Percentiles rank a stretch among this genome's conserved stretches.
Conservation (phyloP, 2,113 vertebrate genomes). For the Oophaga pumilio region DNA sequence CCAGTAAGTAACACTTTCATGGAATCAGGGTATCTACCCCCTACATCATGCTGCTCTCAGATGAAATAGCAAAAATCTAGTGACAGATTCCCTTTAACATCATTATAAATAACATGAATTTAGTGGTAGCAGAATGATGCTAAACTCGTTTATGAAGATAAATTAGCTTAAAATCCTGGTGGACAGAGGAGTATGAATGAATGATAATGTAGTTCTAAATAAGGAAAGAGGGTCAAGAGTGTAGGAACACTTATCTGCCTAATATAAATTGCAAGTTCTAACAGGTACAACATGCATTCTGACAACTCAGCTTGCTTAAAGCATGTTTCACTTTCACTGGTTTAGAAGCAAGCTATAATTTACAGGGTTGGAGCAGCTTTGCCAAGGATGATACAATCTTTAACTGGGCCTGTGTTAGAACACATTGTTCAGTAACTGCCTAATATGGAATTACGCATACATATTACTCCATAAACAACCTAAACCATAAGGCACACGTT, state of each 20-base stretch:
- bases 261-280: conserved; percentile 17
- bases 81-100: background rate
- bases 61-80: too few relatives aligned
- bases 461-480: too few relatives aligned
- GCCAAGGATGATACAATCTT: background rate
- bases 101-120: background rate
- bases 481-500: too few relatives aligned
- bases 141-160: background rate
- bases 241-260: background rate
- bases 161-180: background rate
- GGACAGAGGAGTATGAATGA: conserved; percentile 4
- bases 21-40: too few relatives aligned
- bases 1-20: too few relatives aligned
- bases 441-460: too few relatives aligned
- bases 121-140: background rate
- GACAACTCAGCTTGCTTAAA: background rate
- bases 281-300: background rate
- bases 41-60: too few relatives aligned
- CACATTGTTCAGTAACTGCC: too few relatives aligned
- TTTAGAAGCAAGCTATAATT: background rate
- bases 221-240: background rate
- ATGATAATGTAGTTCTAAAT: background rate
- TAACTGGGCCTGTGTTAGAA: too few relatives aligned
- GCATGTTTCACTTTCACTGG: background rate
- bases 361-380: background rate